A percentile compares a stretch with the other conserved stretches of the same genome.
Conservation (phyloP, 2,113 vertebrate genomes). For the Bungarus multicinctus region DNA sequence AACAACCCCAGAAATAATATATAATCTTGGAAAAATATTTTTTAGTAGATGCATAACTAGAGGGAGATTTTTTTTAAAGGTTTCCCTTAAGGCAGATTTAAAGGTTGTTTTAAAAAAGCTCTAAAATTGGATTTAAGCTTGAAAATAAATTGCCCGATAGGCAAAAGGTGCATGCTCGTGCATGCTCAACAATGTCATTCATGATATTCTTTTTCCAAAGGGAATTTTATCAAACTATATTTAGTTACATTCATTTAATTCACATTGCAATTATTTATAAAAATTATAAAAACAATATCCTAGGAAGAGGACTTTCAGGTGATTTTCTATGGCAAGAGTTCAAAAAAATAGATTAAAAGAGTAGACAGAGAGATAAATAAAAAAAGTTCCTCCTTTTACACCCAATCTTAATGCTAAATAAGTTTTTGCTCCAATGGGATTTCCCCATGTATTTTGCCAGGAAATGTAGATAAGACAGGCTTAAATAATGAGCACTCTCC, state of each 20-base stretch:
- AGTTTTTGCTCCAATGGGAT: not conserved
- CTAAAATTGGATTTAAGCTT: constrained; percentile 47
- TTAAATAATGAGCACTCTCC: no score
- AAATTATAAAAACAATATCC: constrained; percentile 17
- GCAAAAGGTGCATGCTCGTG: constrained; percentile 15
- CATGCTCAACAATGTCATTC: not conserved
- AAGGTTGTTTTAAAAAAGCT: constrained; percentile 54
- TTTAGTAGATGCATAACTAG: constrained; percentile 57
- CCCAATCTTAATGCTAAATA: not conserved
- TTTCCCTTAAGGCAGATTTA: constrained; percentile 55
- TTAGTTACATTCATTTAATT: constrained; percentile 30
- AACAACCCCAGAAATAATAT: constrained; percentile 56
- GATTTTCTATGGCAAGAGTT: constrained; percentile 6
- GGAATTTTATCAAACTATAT: constrained; percentile 49
- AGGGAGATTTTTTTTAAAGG: constrained; percentile 65
- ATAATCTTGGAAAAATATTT: constrained; percentile 54
- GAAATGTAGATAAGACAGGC: no score
- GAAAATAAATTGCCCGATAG: constrained; percentile 46
- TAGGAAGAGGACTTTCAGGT: constrained; percentile 25
- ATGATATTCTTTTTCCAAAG: constrained; percentile 37
- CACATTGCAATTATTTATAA: constrained; percentile 29
- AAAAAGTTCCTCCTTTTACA: not conserved
- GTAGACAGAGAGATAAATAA: not conserved
- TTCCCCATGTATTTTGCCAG: not conserved
- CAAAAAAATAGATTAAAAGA: not conserved